These are phyloP conservation scores for Coendou prehensilis DNA, from an alignment of 2,797 vertebrate species.

Conservation along the genomic window DNA sequence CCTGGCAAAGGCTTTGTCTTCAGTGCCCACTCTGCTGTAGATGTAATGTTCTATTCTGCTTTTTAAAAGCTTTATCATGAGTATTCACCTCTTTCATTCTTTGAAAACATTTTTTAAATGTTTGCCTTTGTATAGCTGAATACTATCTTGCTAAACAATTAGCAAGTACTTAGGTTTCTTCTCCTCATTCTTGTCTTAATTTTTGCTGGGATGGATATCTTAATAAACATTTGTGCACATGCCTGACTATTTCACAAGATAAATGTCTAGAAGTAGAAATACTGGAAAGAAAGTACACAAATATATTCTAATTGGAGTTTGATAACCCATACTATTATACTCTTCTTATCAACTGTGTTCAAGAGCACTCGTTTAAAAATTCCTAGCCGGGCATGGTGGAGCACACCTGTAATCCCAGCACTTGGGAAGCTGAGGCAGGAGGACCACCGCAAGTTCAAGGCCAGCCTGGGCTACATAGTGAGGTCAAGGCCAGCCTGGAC, in stretches of 20 bases:
- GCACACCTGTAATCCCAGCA: too few relatives aligned
- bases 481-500: not conserved
- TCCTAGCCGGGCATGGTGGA: not conserved
- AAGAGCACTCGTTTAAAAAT: not conserved
- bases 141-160: not conserved
- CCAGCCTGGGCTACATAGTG: too few relatives aligned
- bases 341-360: not conserved
- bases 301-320: not conserved
- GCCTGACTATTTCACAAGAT: conserved; percentile 3
- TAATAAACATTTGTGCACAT: not conserved
- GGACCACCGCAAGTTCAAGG: too few relatives aligned
- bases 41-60: not conserved
- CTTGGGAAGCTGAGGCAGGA: too few relatives aligned
- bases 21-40: not conserved
- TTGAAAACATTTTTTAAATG: not conserved
- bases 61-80: not conserved
- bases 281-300: not conserved
- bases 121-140: not conserved
- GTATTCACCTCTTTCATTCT: not conserved
- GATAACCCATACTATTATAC: not conserved
- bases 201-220: not conserved
- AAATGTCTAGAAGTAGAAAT: conserved; percentile 7
- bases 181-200: not conserved
- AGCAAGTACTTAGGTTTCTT: not conserved
- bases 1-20: not conserved